phyloP scores from a whole-genome alignment of 2,888 invertebrate genomes.

The Gibbula magus region DNA sequence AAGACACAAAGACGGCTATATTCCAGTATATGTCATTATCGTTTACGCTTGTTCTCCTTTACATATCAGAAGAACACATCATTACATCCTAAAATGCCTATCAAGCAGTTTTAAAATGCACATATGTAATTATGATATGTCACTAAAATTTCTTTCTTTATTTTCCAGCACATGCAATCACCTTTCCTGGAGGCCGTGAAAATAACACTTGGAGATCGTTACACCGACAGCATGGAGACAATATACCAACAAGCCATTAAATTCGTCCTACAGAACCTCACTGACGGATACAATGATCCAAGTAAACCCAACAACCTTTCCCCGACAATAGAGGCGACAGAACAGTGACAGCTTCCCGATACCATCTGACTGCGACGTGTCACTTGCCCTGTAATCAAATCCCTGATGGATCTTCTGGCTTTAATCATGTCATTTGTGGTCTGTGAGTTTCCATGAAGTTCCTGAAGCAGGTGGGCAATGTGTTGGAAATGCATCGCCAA shows the following conservation, averaged over 20 bases:
- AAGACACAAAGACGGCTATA: too few species aligned
- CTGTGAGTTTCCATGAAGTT: too few species aligned
- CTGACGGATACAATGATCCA: constrained; percentile 83
- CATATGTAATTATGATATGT: background rate
- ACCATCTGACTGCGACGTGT: too few species aligned
- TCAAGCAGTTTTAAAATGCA: background rate
- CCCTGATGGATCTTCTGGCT: too few species aligned
- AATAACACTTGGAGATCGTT: constrained; percentile 89
- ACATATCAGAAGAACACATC: background rate
- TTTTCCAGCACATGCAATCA: constrained; percentile 87
- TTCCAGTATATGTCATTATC: too few species aligned
- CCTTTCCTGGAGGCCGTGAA: constrained; percentile 92
- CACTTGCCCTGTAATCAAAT: too few species aligned
- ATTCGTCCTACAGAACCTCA: constrained; percentile 89
- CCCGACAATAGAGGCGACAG: background rate
- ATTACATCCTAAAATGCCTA: background rate
- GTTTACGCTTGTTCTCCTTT: too few species aligned
- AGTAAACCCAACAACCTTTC: background rate
- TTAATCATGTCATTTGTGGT: too few species aligned
- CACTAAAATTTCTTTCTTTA: background rate
- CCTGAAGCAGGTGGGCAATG: too few species aligned
- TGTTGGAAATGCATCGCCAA: too few species aligned
- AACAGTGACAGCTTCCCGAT: background rate
- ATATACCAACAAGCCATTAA: constrained; percentile 90
- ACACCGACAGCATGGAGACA: constrained; percentile 92